phyloP scores from a whole-genome alignment of 1,140 invertebrate species.

The Dreissena polymorpha region DNA sequence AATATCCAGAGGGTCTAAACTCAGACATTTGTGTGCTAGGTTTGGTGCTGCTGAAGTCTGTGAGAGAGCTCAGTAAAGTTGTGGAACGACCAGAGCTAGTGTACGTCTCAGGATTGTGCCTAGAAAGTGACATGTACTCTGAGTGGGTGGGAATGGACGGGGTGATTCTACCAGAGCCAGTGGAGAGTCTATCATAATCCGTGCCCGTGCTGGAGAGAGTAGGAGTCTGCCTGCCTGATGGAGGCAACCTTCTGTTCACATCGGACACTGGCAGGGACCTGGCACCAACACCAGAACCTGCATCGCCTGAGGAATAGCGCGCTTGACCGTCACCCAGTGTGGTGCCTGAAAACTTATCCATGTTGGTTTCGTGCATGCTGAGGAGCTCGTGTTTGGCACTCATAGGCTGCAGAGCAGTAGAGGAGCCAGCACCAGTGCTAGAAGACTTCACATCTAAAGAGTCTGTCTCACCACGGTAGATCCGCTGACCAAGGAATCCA shows the following conservation, averaged over 20 bases:
- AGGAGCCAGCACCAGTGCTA: neutral
- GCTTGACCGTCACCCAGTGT: neutral
- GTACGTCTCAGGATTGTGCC: slow-evolving; percentile 35
- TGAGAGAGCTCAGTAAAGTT: slow-evolving; percentile 17
- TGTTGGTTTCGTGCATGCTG: slow-evolving; percentile 6
- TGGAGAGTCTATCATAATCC: slow-evolving; percentile 6
- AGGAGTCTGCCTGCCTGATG: slow-evolving; percentile 36
- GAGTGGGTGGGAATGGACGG: slow-evolving; percentile 46
- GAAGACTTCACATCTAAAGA: slow-evolving; percentile 17
- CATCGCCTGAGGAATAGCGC: slow-evolving; percentile 13
- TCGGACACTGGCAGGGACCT: slow-evolving; percentile 8
- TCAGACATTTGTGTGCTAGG: neutral
- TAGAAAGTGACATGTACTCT: slow-evolving; percentile 43
- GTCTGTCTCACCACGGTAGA: slow-evolving; percentile 31
- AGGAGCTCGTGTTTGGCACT: slow-evolving; percentile 41
- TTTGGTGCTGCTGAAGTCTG: slow-evolving; percentile 34
- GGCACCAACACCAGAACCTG: neutral
- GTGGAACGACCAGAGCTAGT: slow-evolving; percentile 28
- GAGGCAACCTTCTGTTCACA: slow-evolving; percentile 19
- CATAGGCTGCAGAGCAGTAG: slow-evolving; percentile 28
- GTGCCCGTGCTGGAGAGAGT: slow-evolving; percentile 18
- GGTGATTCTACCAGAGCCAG: slow-evolving; percentile 25
- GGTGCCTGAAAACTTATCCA: neutral
- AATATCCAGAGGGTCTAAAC: slow-evolving; percentile 19
- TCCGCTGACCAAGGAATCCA: neutral